Base-by-base conservation (phyloP, 2,888 invertebrate species). In the Meteorus colon region DNA sequence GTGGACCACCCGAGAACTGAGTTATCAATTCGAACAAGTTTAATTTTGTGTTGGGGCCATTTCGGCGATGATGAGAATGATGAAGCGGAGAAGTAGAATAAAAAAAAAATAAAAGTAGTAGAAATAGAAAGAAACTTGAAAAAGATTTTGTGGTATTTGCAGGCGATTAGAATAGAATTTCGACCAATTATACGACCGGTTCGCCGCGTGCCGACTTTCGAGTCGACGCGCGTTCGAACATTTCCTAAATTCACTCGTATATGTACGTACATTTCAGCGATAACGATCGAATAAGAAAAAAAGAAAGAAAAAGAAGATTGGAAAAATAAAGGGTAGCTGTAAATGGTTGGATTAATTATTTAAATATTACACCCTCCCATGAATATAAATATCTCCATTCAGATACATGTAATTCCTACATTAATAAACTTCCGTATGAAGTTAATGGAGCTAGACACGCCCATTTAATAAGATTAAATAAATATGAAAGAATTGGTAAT, bases 11-110 rank as follows among this genome's bases (percentile, higher is more conserved):
- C 76, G 79, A 76, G 80, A 80, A 80, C 80, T 80, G 77, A 80
- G 80, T 81, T 81, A 80, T 81, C 81, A 80, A 81, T 80, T 79
- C 74, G 78, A 77, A 77, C 80, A 81, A 80, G 79, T 75, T 81
- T 80, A 77, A 79, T 80, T 77, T 78, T 77, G 76, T 78, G 78
- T 77, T 78, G 74, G 65, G 74, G 31, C 55, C 69, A 48, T 69
- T 55, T 31, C 27, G 24, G 24, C 27, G 41, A 41, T 66, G 41
- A 41, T 66, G 41, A 41, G 41, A 24, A 66, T 31, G 19, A 66
- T 66, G 41, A 19, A 24, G 41, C 10, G 4, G 8, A 66, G 27
- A 19, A 66, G 12, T 24, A 66, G 24, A 19, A 55, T 5, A 55
- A 55, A 4, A 4, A 55, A 1, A 55, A 48, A 48, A 48, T 41